Evolutionary conservation across 2,888 invertebrate genomes (phyloP), one percentile per base, ranked within the genome.

Genomic region (Polymixis lichenea): DNA sequence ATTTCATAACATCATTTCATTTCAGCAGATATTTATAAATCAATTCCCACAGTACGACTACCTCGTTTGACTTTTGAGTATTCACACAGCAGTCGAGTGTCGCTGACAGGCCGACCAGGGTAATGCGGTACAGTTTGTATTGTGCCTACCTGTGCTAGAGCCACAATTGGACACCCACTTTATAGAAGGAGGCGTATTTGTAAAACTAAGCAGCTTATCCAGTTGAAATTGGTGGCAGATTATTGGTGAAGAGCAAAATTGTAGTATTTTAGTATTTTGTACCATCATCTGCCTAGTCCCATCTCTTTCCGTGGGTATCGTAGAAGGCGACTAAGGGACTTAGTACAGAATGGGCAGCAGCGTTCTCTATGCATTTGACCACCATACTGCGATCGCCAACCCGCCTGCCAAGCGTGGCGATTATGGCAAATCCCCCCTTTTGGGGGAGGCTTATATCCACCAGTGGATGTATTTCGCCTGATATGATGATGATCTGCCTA

Each of bases 31-130:
- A 6, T 38, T 5, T 6, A 6, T 32, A 32, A n/a, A 46, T 46
- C 17, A 51, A 43, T 49, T 49, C 1, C 38, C 51, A 49, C 78
- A 66, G 80, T 78, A 72, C 13, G 0, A 6, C 60, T 9, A 7
- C 0, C 0, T 9, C 80, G 80, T 78, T 43, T 3, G 66, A 53
- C 22, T 65, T 65, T 70, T 38, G 53, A 80, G 72, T 72, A 78
- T 61, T 78, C 49, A 51, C 77, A 43, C 72, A 60, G 46, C 72
- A 51, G 60, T 72, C 17, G 60, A 72, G 80, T 80, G 73, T 19
- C n/a, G 73, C 55, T 66, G 80, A 78, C 80, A 78, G 55, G 65
- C 43, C 17, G 46, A 28, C 80, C 32, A 11, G 49, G 38, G 65
- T 72, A 56, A 66, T 61, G 51, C 65, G n/a, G 80, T 49, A 65